Evolutionary conservation across 2,797 vertebrate genomes (phyloP).

Genomic region (Scolopax bukidnonensis): DNA sequence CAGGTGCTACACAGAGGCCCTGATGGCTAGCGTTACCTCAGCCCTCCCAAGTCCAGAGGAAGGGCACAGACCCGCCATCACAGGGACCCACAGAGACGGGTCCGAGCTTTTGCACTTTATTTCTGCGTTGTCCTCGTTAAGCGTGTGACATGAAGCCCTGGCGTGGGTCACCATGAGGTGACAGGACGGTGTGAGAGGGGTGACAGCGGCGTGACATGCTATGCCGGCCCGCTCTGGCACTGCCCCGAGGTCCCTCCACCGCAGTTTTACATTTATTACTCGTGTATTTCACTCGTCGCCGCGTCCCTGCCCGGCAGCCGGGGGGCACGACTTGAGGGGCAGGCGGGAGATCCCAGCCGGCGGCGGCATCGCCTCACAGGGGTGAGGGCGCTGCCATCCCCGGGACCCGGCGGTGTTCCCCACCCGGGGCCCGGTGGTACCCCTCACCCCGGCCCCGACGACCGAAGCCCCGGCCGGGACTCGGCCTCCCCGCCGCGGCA

Average conservation of each 20-base stretch:
- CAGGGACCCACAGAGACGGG: too few species aligned
- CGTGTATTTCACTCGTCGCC: background rate
- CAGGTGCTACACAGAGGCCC: fast-evolving
- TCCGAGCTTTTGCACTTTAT: background rate
- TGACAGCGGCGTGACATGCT: fast-evolving
- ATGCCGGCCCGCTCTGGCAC: fast-evolving
- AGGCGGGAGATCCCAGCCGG: too few species aligned
- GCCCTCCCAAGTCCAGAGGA: fast-evolving
- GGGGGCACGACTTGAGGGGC: background rate
- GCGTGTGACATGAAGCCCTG: fast-evolving
- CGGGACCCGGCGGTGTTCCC: too few species aligned
- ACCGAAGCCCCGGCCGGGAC: too few species aligned
- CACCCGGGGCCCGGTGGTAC: too few species aligned
- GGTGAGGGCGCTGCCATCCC: fast-evolving
- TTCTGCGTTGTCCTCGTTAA: background rate
- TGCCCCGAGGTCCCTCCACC: too few species aligned
- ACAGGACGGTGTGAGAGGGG: fast-evolving
- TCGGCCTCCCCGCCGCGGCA: background rate
- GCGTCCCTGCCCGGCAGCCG: background rate
- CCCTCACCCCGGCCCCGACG: too few species aligned
- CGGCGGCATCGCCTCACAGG: too few species aligned
- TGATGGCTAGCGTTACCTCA: fast-evolving
- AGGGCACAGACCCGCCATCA: fast-evolving
- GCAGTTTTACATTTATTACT: background rate
- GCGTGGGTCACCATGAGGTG: fast-evolving